A percentile compares a stretch with the other conserved stretches of the same genome.
Conservation (phyloP, 2,113 vertebrate species). For the Eleginops maclovinus region DNA sequence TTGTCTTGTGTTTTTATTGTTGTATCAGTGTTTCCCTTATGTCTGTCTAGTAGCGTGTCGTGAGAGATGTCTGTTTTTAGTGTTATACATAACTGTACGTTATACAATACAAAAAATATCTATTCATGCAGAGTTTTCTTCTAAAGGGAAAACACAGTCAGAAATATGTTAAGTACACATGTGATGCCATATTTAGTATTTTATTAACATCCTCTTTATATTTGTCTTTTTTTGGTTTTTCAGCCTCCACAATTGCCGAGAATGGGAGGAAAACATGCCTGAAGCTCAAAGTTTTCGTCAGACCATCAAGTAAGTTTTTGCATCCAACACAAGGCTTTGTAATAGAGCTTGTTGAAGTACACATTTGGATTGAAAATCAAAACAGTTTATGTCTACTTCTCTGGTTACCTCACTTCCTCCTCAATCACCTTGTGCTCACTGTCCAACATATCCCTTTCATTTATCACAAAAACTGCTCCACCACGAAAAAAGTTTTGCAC, state of each 20-base stretch:
- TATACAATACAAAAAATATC: too few species aligned
- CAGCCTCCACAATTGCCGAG: conserved; percentile 96
- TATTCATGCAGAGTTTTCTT: not conserved
- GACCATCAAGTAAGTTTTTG: conserved; percentile 95
- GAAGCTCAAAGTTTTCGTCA: conserved; percentile 98
- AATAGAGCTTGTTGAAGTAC: conserved; percentile 76
- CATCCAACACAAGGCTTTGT: conserved; percentile 46
- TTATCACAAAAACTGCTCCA: conserved; percentile 83
- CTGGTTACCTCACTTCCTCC: conserved; percentile 54
- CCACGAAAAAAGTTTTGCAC: conserved; percentile 50
- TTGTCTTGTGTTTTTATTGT: too few species aligned
- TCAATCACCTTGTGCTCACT: conserved; percentile 48
- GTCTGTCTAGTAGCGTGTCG: too few species aligned
- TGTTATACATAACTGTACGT: too few species aligned
- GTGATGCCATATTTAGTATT: conserved; percentile 1
- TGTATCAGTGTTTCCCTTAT: too few species aligned
- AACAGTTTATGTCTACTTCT: conserved; percentile 56
- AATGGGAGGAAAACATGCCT: conserved; percentile 95
- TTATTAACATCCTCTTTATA: conserved; percentile 49
- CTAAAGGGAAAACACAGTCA: not conserved
- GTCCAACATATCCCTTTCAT: conserved; percentile 68
- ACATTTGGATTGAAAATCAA: conserved; percentile 49
- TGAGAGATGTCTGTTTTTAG: too few species aligned
- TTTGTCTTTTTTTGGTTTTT: conserved; percentile 58
- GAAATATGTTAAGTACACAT: not conserved